Evolutionary conservation across 2,113 vertebrate species (phyloP), one percentile per base, ranked within the genome.

Genomic region (Geococcyx californianus): DNA sequence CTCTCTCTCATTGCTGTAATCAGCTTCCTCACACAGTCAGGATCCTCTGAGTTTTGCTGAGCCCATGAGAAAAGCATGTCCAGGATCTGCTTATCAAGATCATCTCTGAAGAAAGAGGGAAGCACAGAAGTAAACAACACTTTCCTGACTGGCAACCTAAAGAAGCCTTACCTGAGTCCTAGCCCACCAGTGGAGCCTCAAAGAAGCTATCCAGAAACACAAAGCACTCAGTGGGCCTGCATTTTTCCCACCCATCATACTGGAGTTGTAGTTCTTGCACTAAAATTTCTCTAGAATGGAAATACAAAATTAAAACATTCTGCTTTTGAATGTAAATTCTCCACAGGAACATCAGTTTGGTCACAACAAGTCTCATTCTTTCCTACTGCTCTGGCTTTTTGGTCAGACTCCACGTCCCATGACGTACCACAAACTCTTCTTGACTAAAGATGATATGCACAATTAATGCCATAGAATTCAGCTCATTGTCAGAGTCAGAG

Each of bases 41-140:
- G 97, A 18, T 97, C 97, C 31, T 97, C 97, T 0, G 45, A 96
- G 94, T 99, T 99, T 86, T 93, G 96, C 84, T 98, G 97, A 4
- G 99, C 99, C 99, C 99, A 99, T 1, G 97, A 98, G 95, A 99
- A 99, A 28, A 99, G 98, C 99, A 99, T 99, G 69, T 99, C 98
- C 78, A 98, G 95, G 76, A 99, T 98, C 97, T 99, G 97, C 58
- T 96, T 97, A 3, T 98, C 98, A 73, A 99, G 98, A 94, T 99
- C 97, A 45, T 99, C 98, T 95, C 99, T 99, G 89, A 56, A 58
- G 49, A 84, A 82, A 77, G 16, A 14, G 23, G 42, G 24, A 86
- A 80, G 52, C 52, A 94, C 19, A 36, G 54, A 68, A 85, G 34
- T 85, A 67, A 93, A 16, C 25, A 60, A 75, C 75, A 4, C 13